Conservation (phyloP, 2,797 vertebrate species). For the Oreochromis mossambicus region DNA sequence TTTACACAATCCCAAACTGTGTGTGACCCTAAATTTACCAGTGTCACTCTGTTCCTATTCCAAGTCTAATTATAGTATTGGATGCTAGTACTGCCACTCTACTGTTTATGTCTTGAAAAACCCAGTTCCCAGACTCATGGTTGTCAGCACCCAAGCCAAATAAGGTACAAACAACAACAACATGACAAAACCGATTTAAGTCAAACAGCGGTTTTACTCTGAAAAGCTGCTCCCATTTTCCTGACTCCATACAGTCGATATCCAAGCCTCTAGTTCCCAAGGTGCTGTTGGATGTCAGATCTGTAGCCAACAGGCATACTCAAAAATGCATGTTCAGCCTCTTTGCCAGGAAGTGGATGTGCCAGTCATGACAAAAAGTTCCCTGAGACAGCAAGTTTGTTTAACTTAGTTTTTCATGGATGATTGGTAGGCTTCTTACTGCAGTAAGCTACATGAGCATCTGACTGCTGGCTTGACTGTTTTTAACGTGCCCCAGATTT, state of each 20-base stretch:
- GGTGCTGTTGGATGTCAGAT: slow-evolving; percentile 61
- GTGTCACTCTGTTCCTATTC: background rate
- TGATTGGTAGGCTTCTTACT: slow-evolving; percentile 42
- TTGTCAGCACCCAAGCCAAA: slow-evolving; percentile 40
- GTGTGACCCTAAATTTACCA: background rate
- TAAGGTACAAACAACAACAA: slow-evolving; percentile 44
- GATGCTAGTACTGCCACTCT: background rate
- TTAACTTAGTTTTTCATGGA: slow-evolving; percentile 52
- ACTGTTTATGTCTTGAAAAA: slow-evolving; percentile 21
- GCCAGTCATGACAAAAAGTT: slow-evolving; percentile 65
- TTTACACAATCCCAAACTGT: background rate
- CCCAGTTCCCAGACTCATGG: background rate
- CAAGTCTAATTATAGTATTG: background rate
- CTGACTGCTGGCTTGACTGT: slow-evolving; percentile 35
- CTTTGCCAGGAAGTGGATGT: slow-evolving; percentile 57
- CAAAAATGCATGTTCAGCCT: slow-evolving; percentile 71
- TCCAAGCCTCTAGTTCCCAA: slow-evolving; percentile 46
- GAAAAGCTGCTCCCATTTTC: slow-evolving; percentile 34
- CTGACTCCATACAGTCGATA: slow-evolving; percentile 46
- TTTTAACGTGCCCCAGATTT: slow-evolving; percentile 54
- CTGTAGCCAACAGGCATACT: slow-evolving; percentile 56
- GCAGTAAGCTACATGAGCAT: slow-evolving; percentile 26
- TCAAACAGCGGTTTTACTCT: slow-evolving; percentile 35
- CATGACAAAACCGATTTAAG: slow-evolving; percentile 54
- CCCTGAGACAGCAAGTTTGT: slow-evolving; percentile 65